Evolutionary conservation across 1,140 invertebrate species (phyloP).

Genomic region (Zophobas morio): DNA sequence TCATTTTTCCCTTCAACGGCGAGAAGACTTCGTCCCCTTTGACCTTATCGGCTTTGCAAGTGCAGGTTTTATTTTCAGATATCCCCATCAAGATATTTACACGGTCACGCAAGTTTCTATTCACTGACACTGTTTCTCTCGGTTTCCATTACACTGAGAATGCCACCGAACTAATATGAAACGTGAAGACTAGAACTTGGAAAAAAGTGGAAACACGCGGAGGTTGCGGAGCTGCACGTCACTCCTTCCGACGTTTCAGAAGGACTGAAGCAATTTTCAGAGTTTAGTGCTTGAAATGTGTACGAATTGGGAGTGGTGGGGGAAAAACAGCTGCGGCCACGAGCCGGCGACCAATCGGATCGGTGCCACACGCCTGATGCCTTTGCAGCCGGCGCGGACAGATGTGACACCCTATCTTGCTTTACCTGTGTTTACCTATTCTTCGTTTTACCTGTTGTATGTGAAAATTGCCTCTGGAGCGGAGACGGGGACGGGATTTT

Average conservation of each 20-base stretch:
- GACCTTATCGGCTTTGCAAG: conserved; percentile 59
- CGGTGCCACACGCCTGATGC: conserved; percentile 63
- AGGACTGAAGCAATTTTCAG: conserved; percentile 51
- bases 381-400: conserved; percentile 60
- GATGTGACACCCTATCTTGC: conserved; percentile 59
- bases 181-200: conserved; percentile 9
- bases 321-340: conserved; percentile 62
- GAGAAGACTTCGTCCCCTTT: conserved; percentile 59
- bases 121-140: conserved; percentile 46
- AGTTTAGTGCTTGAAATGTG: conserved; percentile 53
- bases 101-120: conserved; percentile 47
- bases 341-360: conserved; percentile 61
- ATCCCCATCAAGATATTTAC: conserved; percentile 63
- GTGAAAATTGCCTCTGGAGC: conserved; percentile 26
- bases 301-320: conserved; percentile 52
- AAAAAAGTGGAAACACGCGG: not conserved
- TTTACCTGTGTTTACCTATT: conserved; percentile 53
- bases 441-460: conserved; percentile 54
- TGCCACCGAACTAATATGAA: conserved; percentile 28
- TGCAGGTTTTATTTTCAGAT: conserved; percentile 61
- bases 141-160: conserved; percentile 12
- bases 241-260: conserved; percentile 32
- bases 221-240: conserved; percentile 22
- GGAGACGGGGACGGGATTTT: not conserved
- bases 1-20: conserved; percentile 70